Evolutionary conservation across 2,888 invertebrate genomes (phyloP), one percentile per base, ranked within the genome.

Genomic region (Pheosia gnoma): DNA sequence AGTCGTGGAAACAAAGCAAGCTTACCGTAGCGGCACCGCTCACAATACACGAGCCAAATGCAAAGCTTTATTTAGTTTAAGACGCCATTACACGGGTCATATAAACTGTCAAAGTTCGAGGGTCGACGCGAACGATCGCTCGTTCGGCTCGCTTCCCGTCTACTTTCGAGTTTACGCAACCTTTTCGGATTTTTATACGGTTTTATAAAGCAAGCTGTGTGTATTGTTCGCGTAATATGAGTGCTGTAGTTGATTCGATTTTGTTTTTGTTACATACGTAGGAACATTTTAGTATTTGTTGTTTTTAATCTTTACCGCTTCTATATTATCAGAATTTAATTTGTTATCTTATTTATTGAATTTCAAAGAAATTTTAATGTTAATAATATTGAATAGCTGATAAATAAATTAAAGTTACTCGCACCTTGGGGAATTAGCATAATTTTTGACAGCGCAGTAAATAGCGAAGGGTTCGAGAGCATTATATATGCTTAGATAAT

Each of bases 31-130:
- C 81, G 78, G 65, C 73, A 25, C 39, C 55, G 55, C 37, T 80
- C 71, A 74, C 84, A 77, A 83, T 84, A 84, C 84, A 83, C 78
- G 85, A 86, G 87, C 87, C 87, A 89, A 91, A 91, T 89, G 86
- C 87, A 89, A 88, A 87, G 90, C 89, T 89, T 91, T 91, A 91
- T 91, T 92, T 91, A 90, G 89, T 91, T 91, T 88, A 91, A 90
- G 91, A 87, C 87, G 84, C 89, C 87, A 91, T 92, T 93, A 92
- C 92, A 91, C 91, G 93, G 93, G 90, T 91, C 93, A 92, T 93
- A 92, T 91, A 91, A 91, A 88, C 90, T 91, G 91, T 90, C 91
- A 92, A 91, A 93, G 89, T 91, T 91, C 80, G 85, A 86, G 82
- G 83, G 82, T 77, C 79, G 84, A 75, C 77, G 82, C 78, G 77